Evolutionary conservation across 2,113 vertebrate genomes (phyloP), one percentile per base, ranked within the genome.

Genomic region (Ceuthmochares aereus): DNA sequence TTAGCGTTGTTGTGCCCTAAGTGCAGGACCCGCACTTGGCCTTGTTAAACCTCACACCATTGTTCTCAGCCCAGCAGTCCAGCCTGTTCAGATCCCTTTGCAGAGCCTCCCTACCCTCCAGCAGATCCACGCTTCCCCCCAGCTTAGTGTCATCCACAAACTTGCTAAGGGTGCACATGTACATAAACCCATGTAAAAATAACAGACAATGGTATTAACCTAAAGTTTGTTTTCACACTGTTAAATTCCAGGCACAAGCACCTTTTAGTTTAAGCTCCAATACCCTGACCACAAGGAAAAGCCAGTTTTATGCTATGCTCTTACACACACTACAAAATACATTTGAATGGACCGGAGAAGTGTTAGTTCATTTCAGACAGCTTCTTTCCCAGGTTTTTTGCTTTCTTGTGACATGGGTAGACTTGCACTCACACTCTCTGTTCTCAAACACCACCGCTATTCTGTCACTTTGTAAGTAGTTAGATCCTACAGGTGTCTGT

Each of bases 381-480:
- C 20, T 69, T 47, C 26, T 29, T 73, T 73, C 55, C 69, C 55
- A 60, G 7, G 2, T 12, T 63, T 60, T 73, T 69, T 68, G 32
- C 6, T 66, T 85, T 59, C 12, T 67, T 49, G 32, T 63, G 21
- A 60, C 26, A 59, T 2, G 45, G 7, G 12, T 43, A 37, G 30
- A 25, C 45, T 40, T 32, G 29, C 6, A 47, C 14, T 87, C 13
- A 75, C 20, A 40, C 8, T 45, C 22, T 52, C 5, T 2, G 0
- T 34, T 82, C 62, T 51, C 70, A 63, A 68, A 16, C 29, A 56
- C 16, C n/a, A 77, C 21, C 8, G 5, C 7, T 25, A 74, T 13
- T n/a, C 51, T 34, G 27, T 1, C 7, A 49, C 22, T 27, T 68
- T 22, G 0, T 15, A 74, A 74, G n/a, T 0, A 15, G 9, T 36